phyloP scores from a whole-genome alignment of 2,888 invertebrate species.

The Oligia latruncula region DNA sequence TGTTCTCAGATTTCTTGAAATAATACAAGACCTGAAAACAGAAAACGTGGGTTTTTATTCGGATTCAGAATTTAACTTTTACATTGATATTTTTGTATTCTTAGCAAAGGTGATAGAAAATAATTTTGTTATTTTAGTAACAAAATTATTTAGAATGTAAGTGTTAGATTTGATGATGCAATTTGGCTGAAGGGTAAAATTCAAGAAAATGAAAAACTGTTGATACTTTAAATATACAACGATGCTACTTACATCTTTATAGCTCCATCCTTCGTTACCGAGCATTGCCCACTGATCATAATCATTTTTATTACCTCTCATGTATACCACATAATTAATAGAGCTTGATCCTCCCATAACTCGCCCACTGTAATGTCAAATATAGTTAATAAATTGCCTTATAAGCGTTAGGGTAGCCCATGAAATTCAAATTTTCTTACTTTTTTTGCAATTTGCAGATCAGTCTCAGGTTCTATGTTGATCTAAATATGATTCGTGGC shows the following conservation, averaged over 20 bases:
- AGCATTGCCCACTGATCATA: slow-evolving; percentile 92
- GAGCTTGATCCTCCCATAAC: slow-evolving; percentile 93
- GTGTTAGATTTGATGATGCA: not conserved
- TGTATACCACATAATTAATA: slow-evolving; percentile 92
- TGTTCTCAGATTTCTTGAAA: slow-evolving; percentile 92
- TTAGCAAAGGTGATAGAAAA: not conserved
- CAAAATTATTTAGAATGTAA: not conserved
- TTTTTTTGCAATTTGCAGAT: not conserved
- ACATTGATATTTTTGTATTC: not conserved
- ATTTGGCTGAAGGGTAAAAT: not conserved
- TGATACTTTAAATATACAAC: not conserved
- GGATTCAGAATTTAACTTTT: not conserved
- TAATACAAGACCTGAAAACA: slow-evolving; percentile 90
- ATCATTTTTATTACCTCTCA: slow-evolving; percentile 91
- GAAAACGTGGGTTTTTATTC: not conserved
- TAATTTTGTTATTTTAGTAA: not conserved
- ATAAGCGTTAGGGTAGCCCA: not conserved
- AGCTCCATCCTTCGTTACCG: slow-evolving; percentile 91
- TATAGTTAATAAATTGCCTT: slow-evolving; percentile 7
- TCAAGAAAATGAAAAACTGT: not conserved
- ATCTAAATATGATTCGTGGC: not conserved
- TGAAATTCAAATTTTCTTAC: not conserved
- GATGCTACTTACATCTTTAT: slow-evolving; percentile 81
- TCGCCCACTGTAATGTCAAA: slow-evolving; percentile 86
- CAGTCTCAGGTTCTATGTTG: not conserved